Conservation (phyloP, 1,140 invertebrate species). For the Drosophila takahashii region DNA sequence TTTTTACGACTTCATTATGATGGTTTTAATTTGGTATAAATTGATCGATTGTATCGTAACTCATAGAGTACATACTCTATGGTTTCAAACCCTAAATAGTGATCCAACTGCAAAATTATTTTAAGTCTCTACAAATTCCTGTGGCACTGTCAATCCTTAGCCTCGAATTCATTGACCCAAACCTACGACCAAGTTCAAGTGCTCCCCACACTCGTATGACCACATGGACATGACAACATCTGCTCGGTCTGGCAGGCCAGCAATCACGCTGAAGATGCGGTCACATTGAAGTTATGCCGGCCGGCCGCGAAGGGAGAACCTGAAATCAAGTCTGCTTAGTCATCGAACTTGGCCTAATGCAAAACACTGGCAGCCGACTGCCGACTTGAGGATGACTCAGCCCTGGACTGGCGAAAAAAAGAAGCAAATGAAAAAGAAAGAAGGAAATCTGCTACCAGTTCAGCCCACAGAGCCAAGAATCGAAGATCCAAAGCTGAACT, state of each 20-base stretch:
- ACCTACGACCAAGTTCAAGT: constrained; percentile 25
- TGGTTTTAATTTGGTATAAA: too few relatives aligned
- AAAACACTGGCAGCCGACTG: constrained; percentile 58
- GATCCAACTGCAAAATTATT: background rate
- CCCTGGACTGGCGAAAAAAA: constrained; percentile 51
- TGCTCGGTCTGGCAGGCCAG: constrained; percentile 29
- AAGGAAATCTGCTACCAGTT: constrained; percentile 75
- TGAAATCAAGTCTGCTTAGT: constrained; percentile 72
- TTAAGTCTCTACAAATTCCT: background rate
- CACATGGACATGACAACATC: constrained; percentile 40
- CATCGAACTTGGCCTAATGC: constrained; percentile 81
- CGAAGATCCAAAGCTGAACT: constrained; percentile 28
- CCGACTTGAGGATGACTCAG: constrained; percentile 70
- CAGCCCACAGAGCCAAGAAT: constrained; percentile 43
- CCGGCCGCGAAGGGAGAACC: constrained; percentile 39
- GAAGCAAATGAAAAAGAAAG: constrained; percentile 8
- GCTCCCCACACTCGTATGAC: constrained; percentile 6
- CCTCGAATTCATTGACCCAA: constrained; percentile 14
- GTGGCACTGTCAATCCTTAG: background rate
- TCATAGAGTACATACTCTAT: too few relatives aligned
- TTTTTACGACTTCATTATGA: too few relatives aligned
- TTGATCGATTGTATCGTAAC: too few relatives aligned
- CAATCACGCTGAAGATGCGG: constrained; percentile 58
- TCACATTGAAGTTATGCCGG: constrained; percentile 76
- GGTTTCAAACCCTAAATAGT: too few relatives aligned